These are phyloP conservation scores for Mesorhabditis spiculigera DNA, from an alignment of 2,888 invertebrate genomes.

Conservation along the genomic window DNA sequence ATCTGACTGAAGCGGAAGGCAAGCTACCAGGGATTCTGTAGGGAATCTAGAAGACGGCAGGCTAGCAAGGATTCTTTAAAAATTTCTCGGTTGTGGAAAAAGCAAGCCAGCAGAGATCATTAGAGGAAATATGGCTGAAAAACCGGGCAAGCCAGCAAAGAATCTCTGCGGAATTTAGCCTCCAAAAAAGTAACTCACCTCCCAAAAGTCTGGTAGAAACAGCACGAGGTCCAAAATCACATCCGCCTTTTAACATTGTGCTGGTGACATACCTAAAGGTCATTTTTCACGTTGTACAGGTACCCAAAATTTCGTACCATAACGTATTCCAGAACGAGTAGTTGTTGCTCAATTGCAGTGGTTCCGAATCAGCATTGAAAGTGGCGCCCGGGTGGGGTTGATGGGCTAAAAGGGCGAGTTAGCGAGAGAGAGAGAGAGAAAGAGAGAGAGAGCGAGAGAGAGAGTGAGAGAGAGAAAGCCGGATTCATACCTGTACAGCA, in stretches of 20 bases:
- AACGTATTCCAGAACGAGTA: constrained; percentile 57
- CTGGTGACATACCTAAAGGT: constrained; percentile 60
- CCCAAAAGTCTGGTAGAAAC: constrained; percentile 82
- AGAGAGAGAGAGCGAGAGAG: no score
- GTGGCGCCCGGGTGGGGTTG: constrained; percentile 51
- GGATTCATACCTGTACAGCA: constrained; percentile 35
- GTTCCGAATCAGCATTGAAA: constrained; percentile 20
- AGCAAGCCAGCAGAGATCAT: no score
- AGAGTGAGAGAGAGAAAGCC: no score
- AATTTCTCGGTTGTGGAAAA: no score
- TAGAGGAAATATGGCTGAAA: no score
- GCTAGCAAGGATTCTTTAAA: not conserved
- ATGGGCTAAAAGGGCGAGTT: constrained; percentile 23
- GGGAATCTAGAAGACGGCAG: no score
- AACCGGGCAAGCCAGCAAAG: not conserved
- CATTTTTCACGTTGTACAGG: no score
- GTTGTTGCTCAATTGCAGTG: constrained; percentile 55
- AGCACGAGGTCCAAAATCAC: constrained; percentile 87
- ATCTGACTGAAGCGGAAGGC: no score
- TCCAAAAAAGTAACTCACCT: constrained; percentile 21
- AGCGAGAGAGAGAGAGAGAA: no score
- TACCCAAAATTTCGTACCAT: constrained; percentile 44
- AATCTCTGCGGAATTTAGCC: not conserved
- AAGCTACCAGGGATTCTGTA: no score
- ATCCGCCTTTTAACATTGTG: constrained; percentile 90